These are phyloP conservation scores for Zygaena filipendulae DNA, from an alignment of 2,888 invertebrate genomes.

Conservation along the genomic window DNA sequence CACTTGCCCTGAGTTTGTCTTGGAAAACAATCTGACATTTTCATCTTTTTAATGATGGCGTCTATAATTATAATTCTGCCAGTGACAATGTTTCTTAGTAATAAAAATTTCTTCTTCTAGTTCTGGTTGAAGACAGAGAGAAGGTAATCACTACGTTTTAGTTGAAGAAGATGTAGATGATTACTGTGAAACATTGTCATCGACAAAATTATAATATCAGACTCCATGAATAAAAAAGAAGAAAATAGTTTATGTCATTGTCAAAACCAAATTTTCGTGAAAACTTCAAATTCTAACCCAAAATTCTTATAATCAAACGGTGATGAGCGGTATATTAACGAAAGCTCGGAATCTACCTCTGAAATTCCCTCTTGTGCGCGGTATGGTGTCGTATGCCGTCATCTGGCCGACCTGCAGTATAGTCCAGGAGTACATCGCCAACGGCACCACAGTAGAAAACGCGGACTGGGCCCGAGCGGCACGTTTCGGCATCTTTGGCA, in stretches of 20 bases:
- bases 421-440: slow-evolving; percentile 68
- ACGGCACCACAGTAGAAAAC: slow-evolving; percentile 27
- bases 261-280: slow-evolving; percentile 11
- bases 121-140: no score
- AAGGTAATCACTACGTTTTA: no score
- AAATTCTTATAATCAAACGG: no score
- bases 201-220: slow-evolving; percentile 11
- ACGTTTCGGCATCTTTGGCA: slow-evolving; percentile 78
- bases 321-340: slow-evolving; percentile 48
- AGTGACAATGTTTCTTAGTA: no score
- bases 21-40: no score
- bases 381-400: slow-evolving; percentile 77
- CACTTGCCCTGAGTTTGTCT: no score
- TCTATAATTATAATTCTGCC: no score
- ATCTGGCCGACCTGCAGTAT: slow-evolving; percentile 79
- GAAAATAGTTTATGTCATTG: slow-evolving; percentile 19
- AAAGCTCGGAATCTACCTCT: slow-evolving; percentile 48
- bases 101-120: no score
- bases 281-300: slow-evolving; percentile 2
- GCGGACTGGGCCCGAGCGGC: slow-evolving; percentile 71
- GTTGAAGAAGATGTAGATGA: no score
- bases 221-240: slow-evolving; percentile 23
- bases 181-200: no score
- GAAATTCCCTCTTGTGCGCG: slow-evolving; percentile 56
- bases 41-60: no score